A percentile compares a stretch with the other conserved stretches of the same genome.
These are phyloP conservation scores for Leptopilina myrica DNA, from an alignment of 2,888 invertebrate species.

Conservation along the genomic window DNA sequence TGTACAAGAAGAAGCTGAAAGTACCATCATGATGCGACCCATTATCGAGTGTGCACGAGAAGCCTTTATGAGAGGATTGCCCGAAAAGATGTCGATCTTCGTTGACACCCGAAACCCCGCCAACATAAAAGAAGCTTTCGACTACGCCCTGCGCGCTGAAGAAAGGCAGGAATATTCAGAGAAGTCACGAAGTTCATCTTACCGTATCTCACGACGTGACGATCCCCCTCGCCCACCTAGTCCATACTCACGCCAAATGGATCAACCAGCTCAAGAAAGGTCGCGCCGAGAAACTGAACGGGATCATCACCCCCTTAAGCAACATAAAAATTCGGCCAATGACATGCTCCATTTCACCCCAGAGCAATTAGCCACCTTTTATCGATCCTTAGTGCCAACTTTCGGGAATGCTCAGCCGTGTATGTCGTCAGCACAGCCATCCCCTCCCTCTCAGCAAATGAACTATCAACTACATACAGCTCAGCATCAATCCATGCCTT, in stretches of 20 bases:
- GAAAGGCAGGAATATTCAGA: background rate
- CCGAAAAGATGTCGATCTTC: background rate
- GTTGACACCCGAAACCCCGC: background rate
- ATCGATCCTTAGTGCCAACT: background rate
- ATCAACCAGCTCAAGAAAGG: background rate
- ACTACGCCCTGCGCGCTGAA: background rate
- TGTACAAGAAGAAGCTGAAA: background rate
- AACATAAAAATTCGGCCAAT: too few relatives aligned
- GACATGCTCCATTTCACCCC: background rate
- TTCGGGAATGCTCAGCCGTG: background rate
- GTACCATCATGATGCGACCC: background rate
- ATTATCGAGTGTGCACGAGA: background rate
- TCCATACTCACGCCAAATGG: background rate
- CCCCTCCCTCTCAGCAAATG: background rate
- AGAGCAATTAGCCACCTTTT: background rate
- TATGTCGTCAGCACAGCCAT: background rate
- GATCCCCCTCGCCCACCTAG: background rate
- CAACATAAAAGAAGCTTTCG: background rate
- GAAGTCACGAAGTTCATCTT: background rate
- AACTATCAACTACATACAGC: too few relatives aligned
- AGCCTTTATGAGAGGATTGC: background rate
- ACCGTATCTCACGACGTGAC: background rate
- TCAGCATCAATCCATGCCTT: too few relatives aligned
- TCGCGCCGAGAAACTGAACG: background rate
- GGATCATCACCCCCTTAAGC: background rate